Evolutionary conservation across 2,113 vertebrate genomes (phyloP).

Genomic region (Laterallus jamaicensis): DNA sequence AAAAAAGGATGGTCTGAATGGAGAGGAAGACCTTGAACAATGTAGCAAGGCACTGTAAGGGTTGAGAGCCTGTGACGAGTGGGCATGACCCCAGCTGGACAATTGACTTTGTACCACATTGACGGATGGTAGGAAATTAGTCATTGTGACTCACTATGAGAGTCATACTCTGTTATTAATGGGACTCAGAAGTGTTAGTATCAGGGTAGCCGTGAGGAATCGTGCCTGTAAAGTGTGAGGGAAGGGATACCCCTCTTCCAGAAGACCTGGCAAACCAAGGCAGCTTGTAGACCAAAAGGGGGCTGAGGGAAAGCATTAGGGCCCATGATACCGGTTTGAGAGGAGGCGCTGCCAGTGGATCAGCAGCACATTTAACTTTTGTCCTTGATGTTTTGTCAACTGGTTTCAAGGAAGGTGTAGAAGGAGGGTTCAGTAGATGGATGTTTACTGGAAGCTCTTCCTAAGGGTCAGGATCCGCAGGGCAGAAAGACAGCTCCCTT

Average conservation of each 20-base stretch:
- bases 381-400: not conserved
- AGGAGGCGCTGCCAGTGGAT: not conserved
- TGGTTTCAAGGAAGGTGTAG: not conserved
- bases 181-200: rapidly evolving
- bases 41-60: conserved; percentile 31
- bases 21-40: conserved; percentile 44
- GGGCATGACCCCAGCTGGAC: conserved; percentile 36
- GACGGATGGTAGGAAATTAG: conserved; percentile 63
- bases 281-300: not conserved
- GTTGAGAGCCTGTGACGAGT: not conserved
- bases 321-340: not conserved
- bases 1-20: not conserved
- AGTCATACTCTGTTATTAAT: not conserved
- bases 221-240: not conserved
- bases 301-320: too few species aligned
- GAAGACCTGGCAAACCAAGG: not conserved
- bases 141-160: conserved; percentile 65
- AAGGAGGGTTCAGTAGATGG: not conserved
- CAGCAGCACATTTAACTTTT: not conserved
- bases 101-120: conserved; percentile 27
- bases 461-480: not conserved
- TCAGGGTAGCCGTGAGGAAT: not conserved
- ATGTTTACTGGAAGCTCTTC: not conserved
- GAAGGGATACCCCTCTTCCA: not conserved
- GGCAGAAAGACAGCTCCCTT: not conserved